phyloP scores from a whole-genome alignment of 2,888 invertebrate genomes.

The Sinhomidia bicolor region DNA sequence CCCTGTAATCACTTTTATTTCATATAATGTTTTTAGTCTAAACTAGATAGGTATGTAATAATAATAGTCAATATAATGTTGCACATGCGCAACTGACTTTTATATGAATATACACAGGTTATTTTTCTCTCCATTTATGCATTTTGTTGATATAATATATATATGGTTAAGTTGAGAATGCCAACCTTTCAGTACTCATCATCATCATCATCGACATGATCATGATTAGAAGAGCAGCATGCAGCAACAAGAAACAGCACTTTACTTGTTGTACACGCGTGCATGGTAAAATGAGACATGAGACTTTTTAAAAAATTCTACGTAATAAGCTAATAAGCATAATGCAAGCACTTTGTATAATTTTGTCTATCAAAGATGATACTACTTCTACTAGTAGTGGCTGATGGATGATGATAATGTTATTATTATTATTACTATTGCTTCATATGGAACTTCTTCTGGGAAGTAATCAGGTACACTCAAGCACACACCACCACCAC shows the following conservation, averaged over 20 bases:
- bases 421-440: no score
- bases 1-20: slow-evolving; percentile 18
- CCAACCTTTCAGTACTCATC: not conserved
- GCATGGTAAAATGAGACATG: slow-evolving; percentile 32
- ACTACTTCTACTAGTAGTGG: not conserved
- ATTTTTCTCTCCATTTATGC: not conserved
- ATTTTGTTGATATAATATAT: no score
- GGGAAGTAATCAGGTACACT: slow-evolving; percentile 52
- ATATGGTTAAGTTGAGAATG: not conserved
- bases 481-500: not conserved
- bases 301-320: slow-evolving; percentile 3
- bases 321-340: slow-evolving; percentile 1
- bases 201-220: slow-evolving; percentile 1
- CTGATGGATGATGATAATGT: no score
- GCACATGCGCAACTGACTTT: not conserved
- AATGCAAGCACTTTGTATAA: not conserved
- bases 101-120: slow-evolving; percentile 9
- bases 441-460: slow-evolving; percentile 54
- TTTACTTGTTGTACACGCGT: slow-evolving; percentile 32
- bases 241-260: slow-evolving; percentile 36
- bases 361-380: not conserved
- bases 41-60: no score
- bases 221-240: not conserved
- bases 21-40: not conserved
- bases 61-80: no score